Evolutionary conservation across 2,888 invertebrate species (phyloP).

Genomic region (Unio pictorum): DNA sequence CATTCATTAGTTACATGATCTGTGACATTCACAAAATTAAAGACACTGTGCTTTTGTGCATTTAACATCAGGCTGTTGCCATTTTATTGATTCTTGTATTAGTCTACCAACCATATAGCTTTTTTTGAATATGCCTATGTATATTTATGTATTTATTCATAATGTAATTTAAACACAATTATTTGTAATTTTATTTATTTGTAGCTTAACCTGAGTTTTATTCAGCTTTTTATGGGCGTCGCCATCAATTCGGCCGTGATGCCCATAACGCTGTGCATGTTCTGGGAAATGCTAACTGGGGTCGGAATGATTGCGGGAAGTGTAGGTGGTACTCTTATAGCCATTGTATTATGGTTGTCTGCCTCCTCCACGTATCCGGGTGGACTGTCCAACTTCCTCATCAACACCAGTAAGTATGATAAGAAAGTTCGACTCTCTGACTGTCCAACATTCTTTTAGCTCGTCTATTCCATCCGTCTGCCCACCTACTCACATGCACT

Average conservation of each 20-base stretch:
- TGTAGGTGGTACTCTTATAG: conserved; percentile 62
- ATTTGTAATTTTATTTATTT: conserved; percentile 2
- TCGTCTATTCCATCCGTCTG: too few species aligned
- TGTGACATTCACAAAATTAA: too few species aligned
- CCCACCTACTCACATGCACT: too few species aligned
- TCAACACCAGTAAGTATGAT: conserved; percentile 26
- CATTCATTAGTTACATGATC: too few species aligned
- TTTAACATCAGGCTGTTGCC: not conserved
- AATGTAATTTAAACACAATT: not conserved
- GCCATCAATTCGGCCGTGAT: conserved; percentile 70
- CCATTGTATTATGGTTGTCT: conserved; percentile 66
- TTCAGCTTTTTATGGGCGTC: conserved; percentile 71
- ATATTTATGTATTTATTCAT: too few species aligned
- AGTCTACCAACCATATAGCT: too few species aligned
- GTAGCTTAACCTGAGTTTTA: conserved; percentile 67
- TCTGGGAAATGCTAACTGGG: conserved; percentile 68
- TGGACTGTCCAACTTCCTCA: conserved; percentile 50
- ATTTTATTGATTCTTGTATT: not conserved
- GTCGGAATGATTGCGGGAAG: conserved; percentile 67
- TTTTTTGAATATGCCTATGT: too few species aligned
- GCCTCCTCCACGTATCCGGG: conserved; percentile 63
- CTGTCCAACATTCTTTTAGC: too few species aligned
- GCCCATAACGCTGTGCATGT: conserved; percentile 68
- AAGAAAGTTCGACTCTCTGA: too few species aligned
- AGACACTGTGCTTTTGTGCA: too few species aligned